Base-by-base conservation (phyloP, 2,113 vertebrate species). In the Strigops habroptila region DNA sequence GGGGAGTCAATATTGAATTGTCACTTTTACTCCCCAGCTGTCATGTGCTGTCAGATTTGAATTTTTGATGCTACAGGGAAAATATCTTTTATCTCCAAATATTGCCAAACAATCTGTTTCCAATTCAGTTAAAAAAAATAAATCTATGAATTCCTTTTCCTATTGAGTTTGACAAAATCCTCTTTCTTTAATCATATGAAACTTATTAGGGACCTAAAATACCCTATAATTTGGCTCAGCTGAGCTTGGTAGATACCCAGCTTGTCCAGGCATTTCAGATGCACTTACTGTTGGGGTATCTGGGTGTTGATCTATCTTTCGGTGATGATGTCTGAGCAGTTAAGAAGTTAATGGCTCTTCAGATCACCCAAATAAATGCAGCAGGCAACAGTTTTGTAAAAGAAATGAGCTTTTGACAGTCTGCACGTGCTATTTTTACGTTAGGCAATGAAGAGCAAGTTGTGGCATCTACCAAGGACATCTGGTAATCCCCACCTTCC, bases 141-240 rank as follows among this genome's bases (percentile, higher is more conserved):
- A 18, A 35, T 57, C 23, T 27, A 4, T 51, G 35, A 93, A 86
- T 96, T 91, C 75, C 62, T 95, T 35, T 84, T 94, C 39, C 67
- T 79, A 94, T 68, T 85, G 31, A 37, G 27, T 79, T 93, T 91
- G 70, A 91, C 43, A 91, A 95, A 95, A 82, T 82, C 48, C 60
- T 90, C 70, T 90, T 87, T 89, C 59, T 87, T 91, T 8, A 1
- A 67, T 91, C 88, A 71, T 82, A 68, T 78, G 74, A 93, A 94
- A 91, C 8, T 22, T 90, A 91, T 93, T 79, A 94, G 35, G 9
- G 30, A 90, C 59, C 33, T 90, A 69, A 91, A 94, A 90, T 79
- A 73, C 62, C 52, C 59, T 68, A 51, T 76, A 74, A 85, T 85
- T 91, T 86, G 65, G 35, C 44, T 94, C 82, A 95, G 63, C 88